Percentiles rank a stretch among this genome's conserved stretches.
These are phyloP conservation scores for Sweltsa coloradensis DNA, from an alignment of 1,140 invertebrate species.

Conservation along the genomic window DNA sequence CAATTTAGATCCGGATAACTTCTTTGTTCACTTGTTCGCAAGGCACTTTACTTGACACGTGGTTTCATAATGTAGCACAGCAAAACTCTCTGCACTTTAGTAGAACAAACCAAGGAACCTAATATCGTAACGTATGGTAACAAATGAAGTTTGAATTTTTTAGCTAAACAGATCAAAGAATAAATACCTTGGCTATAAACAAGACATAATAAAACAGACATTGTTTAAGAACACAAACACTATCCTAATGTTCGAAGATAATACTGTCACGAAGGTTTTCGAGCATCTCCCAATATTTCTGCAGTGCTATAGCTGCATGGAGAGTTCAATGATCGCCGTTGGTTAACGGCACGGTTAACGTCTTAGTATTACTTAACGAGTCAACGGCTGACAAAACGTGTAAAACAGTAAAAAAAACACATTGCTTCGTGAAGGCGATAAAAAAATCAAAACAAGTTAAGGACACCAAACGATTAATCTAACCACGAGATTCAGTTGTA, in stretches of 20 bases:
- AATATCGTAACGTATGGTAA: conserved; percentile 1
- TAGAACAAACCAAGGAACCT: conserved; percentile 1
- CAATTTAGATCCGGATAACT: conserved; percentile 9
- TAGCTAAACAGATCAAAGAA: conserved; percentile 6
- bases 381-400: too few species aligned
- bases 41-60: conserved; percentile 15
- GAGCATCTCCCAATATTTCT: too few species aligned
- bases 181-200: conserved; percentile 8
- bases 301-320: too few species aligned
- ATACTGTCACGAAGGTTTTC: conserved; percentile 16
- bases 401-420: too few species aligned
- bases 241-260: conserved; percentile 12
- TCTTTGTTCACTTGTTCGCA: conserved; percentile 13
- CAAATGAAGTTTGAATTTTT: neutral
- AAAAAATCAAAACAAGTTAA: too few species aligned
- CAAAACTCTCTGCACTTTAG: conserved; percentile 14
- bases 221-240: conserved; percentile 11
- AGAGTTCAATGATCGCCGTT: too few species aligned
- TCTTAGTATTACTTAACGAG: too few species aligned
- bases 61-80: conserved; percentile 11
- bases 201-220: conserved; percentile 8
- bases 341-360: too few species aligned
- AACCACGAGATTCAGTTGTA: too few species aligned
- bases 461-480: too few species aligned
- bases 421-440: too few species aligned